A percentile compares a stretch with the other conserved stretches of the same genome.
phyloP scores from a whole-genome alignment of 2,888 invertebrate species.

The Ariolimax columbianus region DNA sequence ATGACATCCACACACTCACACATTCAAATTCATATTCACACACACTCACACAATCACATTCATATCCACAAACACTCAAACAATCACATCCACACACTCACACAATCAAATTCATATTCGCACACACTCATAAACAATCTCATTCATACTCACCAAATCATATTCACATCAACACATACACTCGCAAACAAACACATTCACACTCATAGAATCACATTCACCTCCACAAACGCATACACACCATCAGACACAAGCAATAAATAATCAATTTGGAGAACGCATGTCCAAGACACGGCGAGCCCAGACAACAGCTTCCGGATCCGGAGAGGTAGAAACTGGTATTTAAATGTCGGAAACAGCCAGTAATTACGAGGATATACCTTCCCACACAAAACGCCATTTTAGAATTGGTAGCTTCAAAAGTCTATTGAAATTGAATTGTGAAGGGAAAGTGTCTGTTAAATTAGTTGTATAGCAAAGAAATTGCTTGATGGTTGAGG shows the following conservation, averaged over 20 bases:
- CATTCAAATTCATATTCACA: too few relatives aligned
- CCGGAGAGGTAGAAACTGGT: background rate
- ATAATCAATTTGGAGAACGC: background rate
- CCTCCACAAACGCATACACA: background rate
- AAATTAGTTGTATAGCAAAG: too few relatives aligned
- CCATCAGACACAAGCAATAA: background rate
- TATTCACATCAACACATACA: too few relatives aligned
- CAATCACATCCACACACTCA: too few relatives aligned
- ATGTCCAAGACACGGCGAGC: background rate
- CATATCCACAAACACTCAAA: too few relatives aligned
- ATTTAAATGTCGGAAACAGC: background rate
- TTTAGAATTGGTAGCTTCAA: too few relatives aligned
- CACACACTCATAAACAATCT: background rate
- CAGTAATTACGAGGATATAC: background rate
- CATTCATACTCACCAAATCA: background rate
- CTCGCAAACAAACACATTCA: too few relatives aligned
- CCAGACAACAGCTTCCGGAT: background rate
- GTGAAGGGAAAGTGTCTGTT: too few relatives aligned
- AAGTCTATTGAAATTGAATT: too few relatives aligned
- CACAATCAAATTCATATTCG: too few relatives aligned
- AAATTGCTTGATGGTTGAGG: background rate
- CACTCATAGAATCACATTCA: too few relatives aligned
- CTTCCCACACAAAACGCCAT: background rate
- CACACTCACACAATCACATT: too few relatives aligned
- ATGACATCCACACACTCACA: background rate